Evolutionary conservation across 2,888 invertebrate species (phyloP).

Genomic region (Cinara cedri): DNA sequence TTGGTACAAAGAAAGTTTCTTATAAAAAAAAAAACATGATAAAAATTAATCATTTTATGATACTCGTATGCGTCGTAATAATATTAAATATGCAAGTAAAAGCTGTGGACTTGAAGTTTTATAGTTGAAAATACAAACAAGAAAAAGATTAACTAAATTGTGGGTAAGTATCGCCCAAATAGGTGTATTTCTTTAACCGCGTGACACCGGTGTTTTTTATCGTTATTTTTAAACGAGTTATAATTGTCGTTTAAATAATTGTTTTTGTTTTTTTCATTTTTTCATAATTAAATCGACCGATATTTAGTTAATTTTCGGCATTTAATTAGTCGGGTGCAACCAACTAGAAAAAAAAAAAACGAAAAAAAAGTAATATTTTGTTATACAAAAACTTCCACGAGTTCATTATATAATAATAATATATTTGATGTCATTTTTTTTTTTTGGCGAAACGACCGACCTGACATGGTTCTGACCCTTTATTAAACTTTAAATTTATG

Average conservation of each 20-base stretch:
- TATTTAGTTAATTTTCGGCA: neutral
- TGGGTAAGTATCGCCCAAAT: too few relatives aligned
- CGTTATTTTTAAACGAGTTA: too few relatives aligned
- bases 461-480: neutral
- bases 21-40: too few relatives aligned
- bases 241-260: neutral
- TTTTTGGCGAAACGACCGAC: neutral
- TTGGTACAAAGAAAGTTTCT: too few relatives aligned
- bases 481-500: slow-evolving; percentile 29
- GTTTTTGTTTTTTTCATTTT: neutral
- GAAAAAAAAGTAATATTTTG: neutral
- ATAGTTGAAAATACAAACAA: too few relatives aligned
- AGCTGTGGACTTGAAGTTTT: too few relatives aligned
- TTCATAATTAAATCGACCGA: neutral
- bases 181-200: too few relatives aligned
- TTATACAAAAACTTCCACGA: neutral
- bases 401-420: neutral
- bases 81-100: too few relatives aligned
- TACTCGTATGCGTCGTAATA: too few relatives aligned
- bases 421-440: slow-evolving; percentile 1
- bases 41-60: too few relatives aligned
- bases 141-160: too few relatives aligned
- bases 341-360: neutral
- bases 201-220: too few relatives aligned
- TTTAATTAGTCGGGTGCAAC: neutral